Percentiles rank a stretch among this genome's conserved stretches.
Conservation (phyloP, 2,888 invertebrate species). For the Euplexia lucipara region DNA sequence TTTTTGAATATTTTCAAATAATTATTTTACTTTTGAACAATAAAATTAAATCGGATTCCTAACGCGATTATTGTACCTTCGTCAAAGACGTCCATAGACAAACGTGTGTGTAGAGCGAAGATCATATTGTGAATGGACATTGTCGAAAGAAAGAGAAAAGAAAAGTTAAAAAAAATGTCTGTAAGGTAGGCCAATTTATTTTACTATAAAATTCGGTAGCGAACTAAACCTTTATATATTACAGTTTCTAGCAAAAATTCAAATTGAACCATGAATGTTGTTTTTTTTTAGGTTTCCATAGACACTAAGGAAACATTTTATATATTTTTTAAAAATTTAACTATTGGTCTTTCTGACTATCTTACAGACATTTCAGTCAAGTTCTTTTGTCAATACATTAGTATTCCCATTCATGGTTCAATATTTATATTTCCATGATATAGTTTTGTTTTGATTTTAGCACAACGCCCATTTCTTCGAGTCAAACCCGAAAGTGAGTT, state of each 20-base stretch:
- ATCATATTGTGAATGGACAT: slow-evolving; percentile 89
- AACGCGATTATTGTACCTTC: slow-evolving; percentile 47
- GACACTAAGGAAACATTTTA: slow-evolving; percentile 12
- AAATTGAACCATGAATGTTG: slow-evolving; percentile 88
- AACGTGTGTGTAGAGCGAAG: slow-evolving; percentile 75
- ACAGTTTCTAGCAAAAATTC: slow-evolving; percentile 45
- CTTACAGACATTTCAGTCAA: slow-evolving; percentile 89
- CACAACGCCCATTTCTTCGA: slow-evolving; percentile 75
- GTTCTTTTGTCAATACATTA: slow-evolving; percentile 60
- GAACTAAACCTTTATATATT: slow-evolving; percentile 38
- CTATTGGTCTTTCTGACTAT: slow-evolving; percentile 72
- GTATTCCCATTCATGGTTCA: slow-evolving; percentile 88
- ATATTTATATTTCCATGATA: slow-evolving; percentile 46
- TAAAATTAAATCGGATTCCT: slow-evolving; percentile 35
- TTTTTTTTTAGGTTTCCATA: slow-evolving; percentile 51
- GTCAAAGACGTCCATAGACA: slow-evolving; percentile 62
- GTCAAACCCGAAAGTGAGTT: slow-evolving; percentile 87
- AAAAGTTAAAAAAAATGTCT: slow-evolving; percentile 80
- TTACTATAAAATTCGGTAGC: slow-evolving; percentile 69
- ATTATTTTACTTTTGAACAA: slow-evolving; percentile 29
- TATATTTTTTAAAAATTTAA: slow-evolving; percentile 48
- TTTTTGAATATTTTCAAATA: slow-evolving; percentile 21
- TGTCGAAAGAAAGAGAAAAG: slow-evolving; percentile 71
- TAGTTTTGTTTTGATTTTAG: slow-evolving; percentile 68
- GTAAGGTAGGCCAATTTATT: slow-evolving; percentile 89